Evolutionary conservation across 2,797 vertebrate species (phyloP).

Genomic region (Sebastes itinus): DNA sequence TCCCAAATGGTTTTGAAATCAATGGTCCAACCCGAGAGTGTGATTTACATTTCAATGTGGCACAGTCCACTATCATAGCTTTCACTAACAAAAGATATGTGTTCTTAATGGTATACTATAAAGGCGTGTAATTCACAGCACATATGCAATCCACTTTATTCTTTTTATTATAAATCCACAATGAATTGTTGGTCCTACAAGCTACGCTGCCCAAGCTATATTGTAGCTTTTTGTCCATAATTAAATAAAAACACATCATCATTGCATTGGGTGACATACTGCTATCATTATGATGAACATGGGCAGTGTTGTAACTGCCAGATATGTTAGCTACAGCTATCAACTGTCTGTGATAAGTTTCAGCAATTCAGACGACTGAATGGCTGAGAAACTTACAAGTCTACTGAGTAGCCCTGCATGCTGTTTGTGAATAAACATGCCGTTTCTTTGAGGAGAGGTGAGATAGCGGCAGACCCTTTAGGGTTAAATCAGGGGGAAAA

Average conservation of each 20-base stretch:
- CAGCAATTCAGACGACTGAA: neutral
- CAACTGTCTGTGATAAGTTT: neutral
- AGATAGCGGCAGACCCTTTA: neutral
- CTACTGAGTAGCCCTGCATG: neutral
- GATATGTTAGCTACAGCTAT: neutral
- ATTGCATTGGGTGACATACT: neutral
- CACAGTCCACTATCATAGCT: slow-evolving; percentile 10
- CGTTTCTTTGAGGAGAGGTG: neutral
- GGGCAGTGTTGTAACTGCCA: neutral
- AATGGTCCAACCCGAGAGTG: slow-evolving; percentile 48
- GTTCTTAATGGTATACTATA: neutral
- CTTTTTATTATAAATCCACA: neutral
- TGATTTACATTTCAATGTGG: slow-evolving; percentile 41
- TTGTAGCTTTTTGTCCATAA: neutral
- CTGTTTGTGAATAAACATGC: neutral
- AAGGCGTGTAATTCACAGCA: neutral
- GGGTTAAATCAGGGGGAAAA: neutral
- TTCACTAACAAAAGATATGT: slow-evolving; percentile 3
- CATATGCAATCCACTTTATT: neutral
- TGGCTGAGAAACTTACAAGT: neutral
- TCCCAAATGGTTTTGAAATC: slow-evolving; percentile 64
- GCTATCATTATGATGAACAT: neutral
- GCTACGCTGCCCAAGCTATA: neutral
- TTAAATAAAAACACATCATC: neutral
- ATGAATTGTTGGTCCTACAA: neutral